A percentile compares a stretch with the other conserved stretches of the same genome.
Evolutionary conservation across 1,140 invertebrate genomes (phyloP).

Genomic region (Bicyclus anynana): DNA sequence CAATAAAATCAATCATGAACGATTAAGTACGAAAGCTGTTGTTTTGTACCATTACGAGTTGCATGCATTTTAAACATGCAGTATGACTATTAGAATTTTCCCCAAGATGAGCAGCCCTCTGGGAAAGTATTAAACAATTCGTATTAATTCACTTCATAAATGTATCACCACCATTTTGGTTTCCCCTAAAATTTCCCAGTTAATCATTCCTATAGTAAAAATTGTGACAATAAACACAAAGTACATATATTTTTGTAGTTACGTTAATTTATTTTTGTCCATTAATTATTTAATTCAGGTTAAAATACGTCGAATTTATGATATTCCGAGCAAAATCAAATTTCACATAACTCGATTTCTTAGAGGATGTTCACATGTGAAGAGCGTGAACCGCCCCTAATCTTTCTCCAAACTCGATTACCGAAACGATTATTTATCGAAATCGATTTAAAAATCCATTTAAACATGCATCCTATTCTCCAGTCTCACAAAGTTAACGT

Average conservation of each 20-base stretch:
- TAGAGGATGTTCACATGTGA: conserved; percentile 65
- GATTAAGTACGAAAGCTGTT: conserved; percentile 10
- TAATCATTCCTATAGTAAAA: too few species aligned
- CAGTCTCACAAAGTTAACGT: neutral
- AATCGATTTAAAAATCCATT: conserved; percentile 66
- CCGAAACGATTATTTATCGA: conserved; percentile 70
- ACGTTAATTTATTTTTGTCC: too few species aligned
- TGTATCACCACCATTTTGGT: neutral
- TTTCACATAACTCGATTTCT: conserved; percentile 50
- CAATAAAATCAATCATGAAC: conserved; percentile 14
- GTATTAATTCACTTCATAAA: neutral
- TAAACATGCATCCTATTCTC: conserved; percentile 49
- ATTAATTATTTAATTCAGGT: neutral
- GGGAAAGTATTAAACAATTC: conserved; percentile 29
- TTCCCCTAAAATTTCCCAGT: too few species aligned
- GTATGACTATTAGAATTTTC: conserved; percentile 29
- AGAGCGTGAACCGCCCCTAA: conserved; percentile 63
- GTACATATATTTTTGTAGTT: too few species aligned
- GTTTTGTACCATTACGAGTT: conserved; percentile 16
- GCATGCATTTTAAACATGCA: conserved; percentile 49
- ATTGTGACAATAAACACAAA: too few species aligned
- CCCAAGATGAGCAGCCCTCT: conserved; percentile 66
- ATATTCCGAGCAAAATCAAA: conserved; percentile 22
- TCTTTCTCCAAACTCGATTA: conserved; percentile 73
- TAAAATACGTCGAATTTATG: neutral